A percentile compares a stretch with the other conserved stretches of the same genome.
These are phyloP conservation scores for Rhinichthys klamathensis DNA, from an alignment of 2,113 vertebrate genomes.

Conservation along the genomic window DNA sequence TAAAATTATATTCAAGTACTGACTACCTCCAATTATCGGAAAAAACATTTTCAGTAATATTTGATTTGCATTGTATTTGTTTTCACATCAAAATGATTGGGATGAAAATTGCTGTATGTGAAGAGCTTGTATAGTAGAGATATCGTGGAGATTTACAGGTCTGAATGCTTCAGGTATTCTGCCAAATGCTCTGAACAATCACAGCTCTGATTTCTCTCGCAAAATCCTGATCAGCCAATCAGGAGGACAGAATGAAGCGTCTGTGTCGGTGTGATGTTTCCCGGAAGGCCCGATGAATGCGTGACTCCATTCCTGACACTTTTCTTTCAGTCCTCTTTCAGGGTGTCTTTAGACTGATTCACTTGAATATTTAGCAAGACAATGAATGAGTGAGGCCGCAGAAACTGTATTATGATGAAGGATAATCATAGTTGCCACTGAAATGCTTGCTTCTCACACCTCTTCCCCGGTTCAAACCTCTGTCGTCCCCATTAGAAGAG, in stretches of 20 bases:
- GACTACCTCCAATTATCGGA: conserved; percentile 73
- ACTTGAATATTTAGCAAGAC: neutral
- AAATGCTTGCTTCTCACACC: neutral
- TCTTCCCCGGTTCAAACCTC: neutral
- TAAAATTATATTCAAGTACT: conserved; percentile 65
- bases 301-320: neutral
- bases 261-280: neutral
- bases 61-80: conserved; percentile 15
- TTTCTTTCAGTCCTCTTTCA: neutral
- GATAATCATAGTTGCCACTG: neutral
- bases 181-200: neutral
- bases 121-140: neutral
- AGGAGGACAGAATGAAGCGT: conserved; percentile 65
- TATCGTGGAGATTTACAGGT: neutral
- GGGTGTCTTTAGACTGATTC: neutral
- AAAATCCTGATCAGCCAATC: conserved; percentile 77
- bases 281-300: neutral
- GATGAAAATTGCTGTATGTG: neutral
- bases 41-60: conserved; percentile 30
- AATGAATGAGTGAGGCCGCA: neutral
- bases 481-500: conserved; percentile 11
- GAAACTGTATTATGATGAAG: conserved; percentile 13
- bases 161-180: neutral
- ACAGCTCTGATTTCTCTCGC: conserved; percentile 58
- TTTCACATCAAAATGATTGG: conserved; percentile 41